phyloP scores from a whole-genome alignment of 2,888 invertebrate species.

The Clivina fossor region DNA sequence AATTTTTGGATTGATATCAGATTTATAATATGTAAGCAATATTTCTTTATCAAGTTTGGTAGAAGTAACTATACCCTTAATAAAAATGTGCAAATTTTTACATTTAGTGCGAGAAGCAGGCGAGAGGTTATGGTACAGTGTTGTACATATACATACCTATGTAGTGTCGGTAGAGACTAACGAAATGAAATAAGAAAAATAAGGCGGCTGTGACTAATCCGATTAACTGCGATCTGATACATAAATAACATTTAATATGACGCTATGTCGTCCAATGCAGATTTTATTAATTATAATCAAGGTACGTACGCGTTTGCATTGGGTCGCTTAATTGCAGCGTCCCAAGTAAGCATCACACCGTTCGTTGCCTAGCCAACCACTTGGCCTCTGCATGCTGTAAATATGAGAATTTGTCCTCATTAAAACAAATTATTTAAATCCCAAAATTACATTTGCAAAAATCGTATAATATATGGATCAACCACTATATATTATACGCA shows the following conservation, averaged over 20 bases:
- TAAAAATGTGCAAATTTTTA: no score
- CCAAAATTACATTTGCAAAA: slow-evolving; percentile 24
- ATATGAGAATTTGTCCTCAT: slow-evolving; percentile 30
- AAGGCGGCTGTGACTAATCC: slow-evolving; percentile 28
- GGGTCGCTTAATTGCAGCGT: slow-evolving; percentile 28
- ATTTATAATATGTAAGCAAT: no score
- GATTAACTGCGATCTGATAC: slow-evolving; percentile 23
- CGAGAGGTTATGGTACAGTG: slow-evolving; percentile 15
- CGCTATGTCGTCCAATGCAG: slow-evolving; percentile 26
- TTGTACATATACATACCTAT: slow-evolving; percentile 14
- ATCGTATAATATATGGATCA: slow-evolving; percentile 17
- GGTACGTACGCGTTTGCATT: slow-evolving; percentile 19
- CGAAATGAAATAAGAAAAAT: slow-evolving; percentile 21
- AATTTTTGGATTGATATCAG: no score
- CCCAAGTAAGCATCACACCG: no score
- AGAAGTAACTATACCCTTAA: no score
- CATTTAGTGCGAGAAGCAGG: neutral
- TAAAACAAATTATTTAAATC: slow-evolving; percentile 31
- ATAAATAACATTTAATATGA: slow-evolving; percentile 35
- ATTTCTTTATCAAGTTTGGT: no score
- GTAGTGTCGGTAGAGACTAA: slow-evolving; percentile 6
- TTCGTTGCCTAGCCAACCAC: no score
- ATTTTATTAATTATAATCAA: slow-evolving; percentile 35
- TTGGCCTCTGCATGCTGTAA: no score
- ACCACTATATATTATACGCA: neutral